These are phyloP conservation scores for Antedon mediterranea DNA, from an alignment of 53 echinoderm and acorn worm genomes.

Conservation along the genomic window DNA sequence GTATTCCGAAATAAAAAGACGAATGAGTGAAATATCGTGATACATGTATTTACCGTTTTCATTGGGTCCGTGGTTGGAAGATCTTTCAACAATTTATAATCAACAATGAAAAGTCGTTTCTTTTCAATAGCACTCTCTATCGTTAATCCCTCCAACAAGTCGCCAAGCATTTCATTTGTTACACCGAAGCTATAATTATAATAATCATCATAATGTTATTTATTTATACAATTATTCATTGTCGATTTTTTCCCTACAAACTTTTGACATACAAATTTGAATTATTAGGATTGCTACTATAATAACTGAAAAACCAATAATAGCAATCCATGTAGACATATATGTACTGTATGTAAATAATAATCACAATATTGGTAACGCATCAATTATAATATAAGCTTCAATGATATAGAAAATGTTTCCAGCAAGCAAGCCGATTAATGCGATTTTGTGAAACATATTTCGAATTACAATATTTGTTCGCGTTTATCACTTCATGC, in stretches of 20 bases:
- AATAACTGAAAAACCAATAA: too few species aligned
- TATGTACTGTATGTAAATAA: too few species aligned
- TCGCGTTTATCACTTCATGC: too few species aligned
- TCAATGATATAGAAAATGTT: too few species aligned
- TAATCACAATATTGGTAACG: too few species aligned
- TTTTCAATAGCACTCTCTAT: conserved; percentile 31
- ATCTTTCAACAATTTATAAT: conserved; percentile 35
- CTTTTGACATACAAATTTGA: too few species aligned
- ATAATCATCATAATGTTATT: not conserved
- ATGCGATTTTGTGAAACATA: too few species aligned
- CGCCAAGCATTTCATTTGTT: conserved; percentile 35
- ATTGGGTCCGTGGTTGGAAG: conserved; percentile 33
- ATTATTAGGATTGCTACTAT: too few species aligned
- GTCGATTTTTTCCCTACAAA: not conserved
- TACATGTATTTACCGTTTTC: conserved; percentile 3
- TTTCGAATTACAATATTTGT: too few species aligned
- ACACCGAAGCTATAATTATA: conserved; percentile 55
- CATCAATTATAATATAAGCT: too few species aligned
- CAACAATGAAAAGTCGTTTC: conserved; percentile 50
- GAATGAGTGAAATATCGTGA: not conserved
- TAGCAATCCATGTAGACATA: too few species aligned
- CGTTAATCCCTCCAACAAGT: conserved; percentile 33
- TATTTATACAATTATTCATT: not conserved
- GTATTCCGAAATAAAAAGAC: not conserved
- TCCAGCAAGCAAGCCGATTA: too few species aligned